These are phyloP conservation scores for Myotis yumanensis DNA, from an alignment of 2,113 vertebrate genomes.

Conservation along the genomic window DNA sequence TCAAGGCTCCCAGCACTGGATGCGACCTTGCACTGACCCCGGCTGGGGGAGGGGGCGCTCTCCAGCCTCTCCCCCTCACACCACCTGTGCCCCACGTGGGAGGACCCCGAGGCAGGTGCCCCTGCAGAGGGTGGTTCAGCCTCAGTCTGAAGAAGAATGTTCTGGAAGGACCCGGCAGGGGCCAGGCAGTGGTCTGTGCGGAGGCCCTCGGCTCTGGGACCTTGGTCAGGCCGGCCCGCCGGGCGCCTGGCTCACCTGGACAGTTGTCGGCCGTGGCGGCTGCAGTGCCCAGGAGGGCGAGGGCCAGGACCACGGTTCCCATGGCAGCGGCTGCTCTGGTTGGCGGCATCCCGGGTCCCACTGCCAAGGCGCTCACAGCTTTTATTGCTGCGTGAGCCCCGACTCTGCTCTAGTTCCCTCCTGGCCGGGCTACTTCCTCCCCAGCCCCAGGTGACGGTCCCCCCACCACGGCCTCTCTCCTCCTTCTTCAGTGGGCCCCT, in stretches of 20 bases:
- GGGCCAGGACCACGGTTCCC: rapidly evolving
- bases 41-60: too few relatives aligned
- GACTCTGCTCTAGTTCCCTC: not conserved
- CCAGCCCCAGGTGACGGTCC: too few relatives aligned
- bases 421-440: too few relatives aligned
- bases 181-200: rapidly evolving
- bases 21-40: too few relatives aligned
- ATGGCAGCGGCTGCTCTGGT: rapidly evolving
- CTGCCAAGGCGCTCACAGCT: not conserved
- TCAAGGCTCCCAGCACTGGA: too few relatives aligned
- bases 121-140: rapidly evolving
- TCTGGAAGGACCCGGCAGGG: rapidly evolving
- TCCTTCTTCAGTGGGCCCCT: too few relatives aligned
- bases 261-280: not conserved
- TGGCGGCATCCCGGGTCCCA: rapidly evolving
- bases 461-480: too few relatives aligned
- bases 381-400: rapidly evolving
- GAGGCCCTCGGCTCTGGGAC: not conserved
- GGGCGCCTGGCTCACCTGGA: not conserved
- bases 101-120: too few relatives aligned
- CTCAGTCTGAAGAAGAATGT: not conserved
- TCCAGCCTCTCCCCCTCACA: too few relatives aligned
- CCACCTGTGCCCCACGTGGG: rapidly evolving
- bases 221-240: rapidly evolving
- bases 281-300: rapidly evolving